Evolutionary conservation across 2,113 vertebrate species (phyloP).

Genomic region (Pholis gunnellus): DNA sequence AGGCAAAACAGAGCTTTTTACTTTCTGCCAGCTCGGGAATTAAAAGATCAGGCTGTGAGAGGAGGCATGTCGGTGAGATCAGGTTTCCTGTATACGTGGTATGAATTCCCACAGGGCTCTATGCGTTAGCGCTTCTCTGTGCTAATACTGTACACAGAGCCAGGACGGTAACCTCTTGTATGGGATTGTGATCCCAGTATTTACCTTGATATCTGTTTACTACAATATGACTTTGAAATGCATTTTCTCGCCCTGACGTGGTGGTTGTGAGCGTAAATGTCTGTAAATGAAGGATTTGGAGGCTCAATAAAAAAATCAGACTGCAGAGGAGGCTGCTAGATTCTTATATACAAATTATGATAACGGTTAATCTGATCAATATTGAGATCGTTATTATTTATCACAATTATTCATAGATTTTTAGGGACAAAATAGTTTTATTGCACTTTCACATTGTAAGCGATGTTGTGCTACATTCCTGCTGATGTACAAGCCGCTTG

Average conservation of each 20-base stretch:
- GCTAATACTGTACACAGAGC: slow-evolving; percentile 38
- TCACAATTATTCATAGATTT: too few relatives aligned
- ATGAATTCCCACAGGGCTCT: slow-evolving; percentile 42
- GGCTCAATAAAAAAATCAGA: not conserved
- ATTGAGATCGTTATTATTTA: too few relatives aligned
- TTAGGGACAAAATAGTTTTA: too few relatives aligned
- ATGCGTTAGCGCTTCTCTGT: slow-evolving; percentile 33
- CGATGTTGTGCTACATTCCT: too few relatives aligned
- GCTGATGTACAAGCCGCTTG: too few relatives aligned
- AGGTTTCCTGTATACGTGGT: slow-evolving; percentile 45
- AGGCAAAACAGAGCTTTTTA: slow-evolving; percentile 11
- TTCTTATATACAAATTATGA: too few relatives aligned
- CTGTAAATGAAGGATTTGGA: not conserved
- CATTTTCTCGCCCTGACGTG: not conserved
- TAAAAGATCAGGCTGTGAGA: slow-evolving; percentile 54
- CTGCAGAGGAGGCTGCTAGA: too few relatives aligned
- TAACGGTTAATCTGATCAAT: too few relatives aligned
- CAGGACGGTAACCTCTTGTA: slow-evolving; percentile 4
- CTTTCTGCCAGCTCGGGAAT: slow-evolving; percentile 49
- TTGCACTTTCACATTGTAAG: too few relatives aligned
- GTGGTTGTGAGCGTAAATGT: slow-evolving; percentile 1
- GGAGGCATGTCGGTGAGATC: slow-evolving; percentile 44
- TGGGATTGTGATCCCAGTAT: not conserved
- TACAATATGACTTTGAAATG: slow-evolving; percentile 8
- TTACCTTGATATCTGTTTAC: not conserved